A percentile compares a stretch with the other conserved stretches of the same genome.
phyloP scores from a whole-genome alignment of 2,797 vertebrate genomes.

The Eulemur albifrons region DNA sequence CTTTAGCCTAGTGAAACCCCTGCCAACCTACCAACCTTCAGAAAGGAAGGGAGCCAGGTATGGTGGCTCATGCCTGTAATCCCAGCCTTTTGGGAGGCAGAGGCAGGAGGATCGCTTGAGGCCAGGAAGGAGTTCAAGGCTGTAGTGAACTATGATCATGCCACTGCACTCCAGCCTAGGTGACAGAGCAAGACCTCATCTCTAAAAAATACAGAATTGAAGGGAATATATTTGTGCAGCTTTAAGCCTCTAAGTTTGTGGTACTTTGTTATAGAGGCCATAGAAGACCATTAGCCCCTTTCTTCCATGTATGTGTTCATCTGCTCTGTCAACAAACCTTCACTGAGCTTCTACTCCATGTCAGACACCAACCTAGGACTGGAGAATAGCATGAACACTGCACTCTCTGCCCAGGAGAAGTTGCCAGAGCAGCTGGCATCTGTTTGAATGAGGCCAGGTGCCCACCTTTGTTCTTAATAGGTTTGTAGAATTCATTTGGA shows the following conservation, averaged over 20 bases:
- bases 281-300: not conserved
- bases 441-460: not conserved
- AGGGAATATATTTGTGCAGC: not conserved
- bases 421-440: not conserved
- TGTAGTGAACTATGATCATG: not conserved
- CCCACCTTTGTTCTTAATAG: slow-evolving; percentile 2
- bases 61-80: too few relatives aligned
- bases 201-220: not conserved
- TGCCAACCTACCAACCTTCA: not conserved
- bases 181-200: not conserved
- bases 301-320: not conserved
- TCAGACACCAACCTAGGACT: not conserved
- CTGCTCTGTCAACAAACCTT: not conserved
- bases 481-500: not conserved
- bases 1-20: not conserved
- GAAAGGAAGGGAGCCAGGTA: not conserved
- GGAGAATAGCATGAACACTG: not conserved
- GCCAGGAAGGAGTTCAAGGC: too few relatives aligned
- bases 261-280: not conserved
- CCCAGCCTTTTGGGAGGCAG: too few relatives aligned
- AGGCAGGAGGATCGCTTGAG: too few relatives aligned
- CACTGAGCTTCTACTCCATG: not conserved
- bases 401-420: not conserved
- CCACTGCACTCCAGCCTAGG: not conserved
- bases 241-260: not conserved